Evolutionary conservation across 2,888 invertebrate genomes (phyloP).

Genomic region (Nemurella pictetii): DNA sequence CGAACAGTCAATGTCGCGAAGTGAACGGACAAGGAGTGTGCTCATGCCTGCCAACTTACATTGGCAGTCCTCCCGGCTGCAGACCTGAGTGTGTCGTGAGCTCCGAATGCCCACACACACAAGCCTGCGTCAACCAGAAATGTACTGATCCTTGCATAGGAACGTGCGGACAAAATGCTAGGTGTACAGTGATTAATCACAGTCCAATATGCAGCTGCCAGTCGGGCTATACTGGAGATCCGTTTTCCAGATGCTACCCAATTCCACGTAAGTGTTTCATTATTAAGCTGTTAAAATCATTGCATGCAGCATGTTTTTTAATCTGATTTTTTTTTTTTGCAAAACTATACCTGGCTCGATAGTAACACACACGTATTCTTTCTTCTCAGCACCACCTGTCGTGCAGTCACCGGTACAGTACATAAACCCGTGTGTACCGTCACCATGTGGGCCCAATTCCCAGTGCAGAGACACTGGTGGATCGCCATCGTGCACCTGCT

Average conservation of each 20-base stretch:
- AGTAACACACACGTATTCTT: background rate
- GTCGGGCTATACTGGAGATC: constrained; percentile 75
- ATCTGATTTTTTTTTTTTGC: background rate
- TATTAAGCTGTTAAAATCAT: background rate
- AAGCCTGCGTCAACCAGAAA: constrained; percentile 68
- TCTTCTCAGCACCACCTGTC: constrained; percentile 30
- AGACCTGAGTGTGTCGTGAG: constrained; percentile 73
- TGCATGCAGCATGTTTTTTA: background rate
- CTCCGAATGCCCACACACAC: constrained; percentile 68
- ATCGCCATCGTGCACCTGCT: constrained; percentile 59
- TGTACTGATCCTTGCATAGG: constrained; percentile 72
- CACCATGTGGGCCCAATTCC: constrained; percentile 78
- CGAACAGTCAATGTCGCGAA: constrained; percentile 77
- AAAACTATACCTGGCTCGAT: constrained; percentile 8
- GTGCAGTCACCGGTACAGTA: constrained; percentile 43
- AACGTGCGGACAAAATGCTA: constrained; percentile 71
- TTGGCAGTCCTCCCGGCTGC: constrained; percentile 69
- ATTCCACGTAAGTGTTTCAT: constrained; percentile 42
- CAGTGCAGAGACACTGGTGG: constrained; percentile 68
- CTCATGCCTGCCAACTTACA: constrained; percentile 66
- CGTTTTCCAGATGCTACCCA: constrained; percentile 68
- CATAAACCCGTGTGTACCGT: constrained; percentile 67
- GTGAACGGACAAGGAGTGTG: constrained; percentile 71
- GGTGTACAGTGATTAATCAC: constrained; percentile 72
- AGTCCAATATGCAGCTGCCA: constrained; percentile 73